Conservation (phyloP, 1,140 invertebrate species). For the Drosophila ogumai region DNA sequence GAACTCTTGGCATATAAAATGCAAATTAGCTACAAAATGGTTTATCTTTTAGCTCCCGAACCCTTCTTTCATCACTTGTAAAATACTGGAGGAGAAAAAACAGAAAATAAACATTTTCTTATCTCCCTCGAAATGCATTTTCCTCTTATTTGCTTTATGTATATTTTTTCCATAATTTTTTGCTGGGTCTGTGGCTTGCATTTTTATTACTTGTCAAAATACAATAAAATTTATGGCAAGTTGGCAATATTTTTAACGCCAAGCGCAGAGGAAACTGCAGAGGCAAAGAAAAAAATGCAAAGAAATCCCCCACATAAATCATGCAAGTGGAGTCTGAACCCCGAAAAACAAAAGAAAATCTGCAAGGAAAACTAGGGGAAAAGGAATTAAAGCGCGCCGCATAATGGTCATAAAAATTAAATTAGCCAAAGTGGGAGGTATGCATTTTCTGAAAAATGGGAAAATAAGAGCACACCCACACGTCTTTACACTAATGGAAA, state of each 20-base stretch:
- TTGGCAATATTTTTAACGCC: conserved; percentile 79
- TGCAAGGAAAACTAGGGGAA: conserved; percentile 30
- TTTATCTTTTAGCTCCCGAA: conserved; percentile 10
- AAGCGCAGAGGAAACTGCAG: conserved; percentile 45
- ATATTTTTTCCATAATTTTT: conserved; percentile 35
- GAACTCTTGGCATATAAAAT: conserved; percentile 53
- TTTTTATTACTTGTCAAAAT: conserved; percentile 82
- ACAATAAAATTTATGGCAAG: conserved; percentile 75
- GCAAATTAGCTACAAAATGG: conserved; percentile 71
- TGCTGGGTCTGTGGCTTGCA: conserved; percentile 59
- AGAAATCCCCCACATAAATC: conserved; percentile 71
- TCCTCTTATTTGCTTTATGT: conserved; percentile 25
- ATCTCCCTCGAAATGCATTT: conserved; percentile 65
- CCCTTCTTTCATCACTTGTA: conserved; percentile 5
- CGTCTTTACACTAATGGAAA: background rate
- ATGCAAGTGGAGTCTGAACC: conserved; percentile 50
- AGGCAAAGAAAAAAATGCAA: conserved; percentile 42
- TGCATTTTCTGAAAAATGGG: background rate
- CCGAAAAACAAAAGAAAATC: conserved; percentile 36
- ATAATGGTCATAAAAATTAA: conserved; percentile 79
- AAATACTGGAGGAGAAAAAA: no score
- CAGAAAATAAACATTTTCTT: conserved; percentile 1
- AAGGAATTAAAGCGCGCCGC: conserved; percentile 48
- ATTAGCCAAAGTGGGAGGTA: conserved; percentile 59
- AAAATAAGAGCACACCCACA: conserved; percentile 7